Evolutionary conservation across 2,113 vertebrate genomes (phyloP), one percentile per base, ranked within the genome.

Genomic region (Corythornis vintsioides): DNA sequence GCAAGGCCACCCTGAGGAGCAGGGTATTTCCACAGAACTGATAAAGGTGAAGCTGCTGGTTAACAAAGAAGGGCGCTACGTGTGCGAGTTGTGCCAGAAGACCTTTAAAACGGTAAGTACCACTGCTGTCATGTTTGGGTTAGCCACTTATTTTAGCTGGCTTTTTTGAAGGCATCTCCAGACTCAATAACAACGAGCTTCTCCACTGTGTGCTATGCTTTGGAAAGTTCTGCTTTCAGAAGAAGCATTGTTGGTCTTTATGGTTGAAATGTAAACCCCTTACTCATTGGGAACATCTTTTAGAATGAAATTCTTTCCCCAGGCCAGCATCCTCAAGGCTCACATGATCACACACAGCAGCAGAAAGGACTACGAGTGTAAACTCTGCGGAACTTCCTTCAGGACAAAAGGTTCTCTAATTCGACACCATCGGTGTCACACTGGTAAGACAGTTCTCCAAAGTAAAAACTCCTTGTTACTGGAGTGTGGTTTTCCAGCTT

Each of bases 381-480:
- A 98, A 25, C 96, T 99, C 16, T 99, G 99, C 57, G 98, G 97
- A 11, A 98, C 98, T 14, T 98, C 98, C 33, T 99, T 99, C 93
- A 98, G 99, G 83, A 99, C 99, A 81, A 99, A 99, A 97, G 99
- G 99, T 24, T 99, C 99, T 9, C 97, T 99, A 81, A 99, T 99
- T 83, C 98, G 99, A 28, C 99, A 99, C 96, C 99, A 99, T 78
- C 98, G 99, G 40, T 98, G 99, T 24, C 99, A 99, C 97, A 99
- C 99, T 13, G 99, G 99, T 99, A 95, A 95, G 94, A 22, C 7
- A 6, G 21, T 2, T 48, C 69, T 82, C 19, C 71, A 31, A 0
- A 42, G 22, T 4, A 40, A 22, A 38, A 76, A 50, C 13, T 83
- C 47, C 64, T 84, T 4, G 1, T 28, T 70, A 9, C 50, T 59